Conservation (phyloP, 2,888 invertebrate genomes). For the Cataglyphis cursor region DNA sequence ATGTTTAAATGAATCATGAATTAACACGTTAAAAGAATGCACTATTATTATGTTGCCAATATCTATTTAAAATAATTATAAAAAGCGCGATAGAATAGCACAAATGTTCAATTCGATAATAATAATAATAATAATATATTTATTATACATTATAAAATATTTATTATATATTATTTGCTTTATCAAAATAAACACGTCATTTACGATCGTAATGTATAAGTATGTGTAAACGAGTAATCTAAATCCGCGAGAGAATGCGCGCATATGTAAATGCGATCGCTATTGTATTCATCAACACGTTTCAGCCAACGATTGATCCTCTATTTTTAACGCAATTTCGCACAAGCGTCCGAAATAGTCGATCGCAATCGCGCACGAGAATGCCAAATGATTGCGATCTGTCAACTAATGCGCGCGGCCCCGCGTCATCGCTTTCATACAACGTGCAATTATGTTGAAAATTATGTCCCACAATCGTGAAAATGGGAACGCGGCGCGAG, state of each 20-base stretch:
- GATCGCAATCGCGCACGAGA: neutral
- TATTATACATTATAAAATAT: neutral
- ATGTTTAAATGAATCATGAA: neutral
- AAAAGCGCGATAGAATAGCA: neutral
- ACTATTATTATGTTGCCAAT: neutral
- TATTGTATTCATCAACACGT: conserved; percentile 5
- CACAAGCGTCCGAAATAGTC: neutral
- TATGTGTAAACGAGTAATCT: neutral
- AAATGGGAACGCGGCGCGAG: conserved; percentile 48
- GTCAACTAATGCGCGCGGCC: conserved; percentile 12
- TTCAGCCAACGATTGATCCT: neutral
- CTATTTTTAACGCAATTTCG: conserved; percentile 18
- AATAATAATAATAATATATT: neutral
- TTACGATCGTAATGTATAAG: conserved; percentile 17
- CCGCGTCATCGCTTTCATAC: conserved; percentile 1
- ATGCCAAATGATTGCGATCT: neutral
- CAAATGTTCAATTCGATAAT: neutral
- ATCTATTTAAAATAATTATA: neutral
- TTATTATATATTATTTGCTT: conserved; percentile 12
- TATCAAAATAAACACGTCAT: neutral
- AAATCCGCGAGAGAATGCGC: neutral
- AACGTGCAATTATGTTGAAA: conserved; percentile 31
- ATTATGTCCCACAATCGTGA: conserved; percentile 38
- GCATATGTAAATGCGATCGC: conserved; percentile 4
- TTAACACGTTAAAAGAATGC: neutral